A percentile compares a stretch with the other conserved stretches of the same genome.
Evolutionary conservation across 2,113 vertebrate genomes (phyloP).

Genomic region (Lepisosteus oculatus): DNA sequence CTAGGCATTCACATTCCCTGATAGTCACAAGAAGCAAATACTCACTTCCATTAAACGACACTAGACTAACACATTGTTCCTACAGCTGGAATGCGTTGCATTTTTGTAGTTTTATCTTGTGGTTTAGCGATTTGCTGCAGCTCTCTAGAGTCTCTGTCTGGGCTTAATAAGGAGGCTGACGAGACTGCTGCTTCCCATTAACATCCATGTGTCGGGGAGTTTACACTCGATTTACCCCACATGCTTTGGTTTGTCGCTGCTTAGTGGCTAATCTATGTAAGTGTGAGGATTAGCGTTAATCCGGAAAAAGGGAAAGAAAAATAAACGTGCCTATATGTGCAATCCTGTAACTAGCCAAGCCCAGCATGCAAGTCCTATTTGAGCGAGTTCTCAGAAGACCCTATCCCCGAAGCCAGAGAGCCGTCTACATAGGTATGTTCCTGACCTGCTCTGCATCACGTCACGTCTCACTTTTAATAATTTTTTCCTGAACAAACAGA

Average conservation of each 20-base stretch:
- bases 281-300: conserved; percentile 31
- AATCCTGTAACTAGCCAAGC: conserved; percentile 96
- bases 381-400: conserved; percentile 98
- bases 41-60: not conserved
- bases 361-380: conserved; percentile 99
- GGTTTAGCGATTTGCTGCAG: not conserved
- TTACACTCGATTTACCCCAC: not conserved
- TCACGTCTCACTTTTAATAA: not conserved
- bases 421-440: conserved; percentile 94
- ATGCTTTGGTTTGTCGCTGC: conserved; percentile 18
- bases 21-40: not conserved
- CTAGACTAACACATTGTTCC: not conserved
- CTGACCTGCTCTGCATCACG: not conserved
- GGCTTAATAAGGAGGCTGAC: not conserved
- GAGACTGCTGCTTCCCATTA: not conserved
- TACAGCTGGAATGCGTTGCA: not conserved
- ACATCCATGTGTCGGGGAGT: not conserved
- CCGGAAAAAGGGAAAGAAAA: conserved; percentile 48
- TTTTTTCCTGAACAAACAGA: no score
- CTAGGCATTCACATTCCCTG: not conserved
- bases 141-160: not conserved
- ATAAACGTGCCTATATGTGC: conserved; percentile 91
- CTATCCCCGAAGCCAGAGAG: conserved; percentile 85
- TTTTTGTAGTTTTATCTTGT: not conserved
- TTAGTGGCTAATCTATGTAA: conserved; percentile 61